A percentile compares a stretch with the other conserved stretches of the same genome.
Evolutionary conservation across 2,113 vertebrate genomes (phyloP).

Genomic region (Indri indri): DNA sequence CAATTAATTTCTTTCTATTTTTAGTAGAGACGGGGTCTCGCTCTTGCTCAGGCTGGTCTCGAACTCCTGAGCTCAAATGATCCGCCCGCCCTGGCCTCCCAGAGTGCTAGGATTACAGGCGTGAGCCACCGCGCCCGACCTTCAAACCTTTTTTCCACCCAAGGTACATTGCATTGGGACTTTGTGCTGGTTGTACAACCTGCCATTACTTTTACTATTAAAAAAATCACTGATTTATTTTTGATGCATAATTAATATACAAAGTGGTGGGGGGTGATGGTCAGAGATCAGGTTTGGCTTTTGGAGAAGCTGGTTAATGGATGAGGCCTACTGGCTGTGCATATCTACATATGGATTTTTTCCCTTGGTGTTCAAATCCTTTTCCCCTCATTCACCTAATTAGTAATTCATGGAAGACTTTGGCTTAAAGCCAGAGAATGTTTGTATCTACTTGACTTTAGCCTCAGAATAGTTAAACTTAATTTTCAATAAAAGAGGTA

Average conservation of each 20-base stretch:
- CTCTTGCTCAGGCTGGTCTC: too few species aligned
- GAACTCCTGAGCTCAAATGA: too few species aligned
- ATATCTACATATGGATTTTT: background rate
- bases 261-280: background rate
- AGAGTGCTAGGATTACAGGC: too few species aligned
- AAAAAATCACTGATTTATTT: background rate
- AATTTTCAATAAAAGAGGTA: conserved; percentile 36
- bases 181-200: background rate
- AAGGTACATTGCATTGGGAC: background rate
- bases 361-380: conserved; percentile 10
- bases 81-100: too few species aligned
- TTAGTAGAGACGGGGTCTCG: too few species aligned
- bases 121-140: too few species aligned
- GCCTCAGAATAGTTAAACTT: conserved; percentile 43
- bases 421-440: conserved; percentile 20
- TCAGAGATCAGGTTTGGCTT: background rate
- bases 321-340: background rate
- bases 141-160: background rate
- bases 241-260: background rate
- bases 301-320: conserved; percentile 4
- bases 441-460: conserved; percentile 23
- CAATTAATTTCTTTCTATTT: too few species aligned
- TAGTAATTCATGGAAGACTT: conserved; percentile 31
- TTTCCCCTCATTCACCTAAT: background rate
- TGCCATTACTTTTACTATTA: background rate